Evolutionary conservation across 2,797 vertebrate genomes (phyloP), one percentile per base, ranked within the genome.

Genomic region (Gymnoscopelus braueri): DNA sequence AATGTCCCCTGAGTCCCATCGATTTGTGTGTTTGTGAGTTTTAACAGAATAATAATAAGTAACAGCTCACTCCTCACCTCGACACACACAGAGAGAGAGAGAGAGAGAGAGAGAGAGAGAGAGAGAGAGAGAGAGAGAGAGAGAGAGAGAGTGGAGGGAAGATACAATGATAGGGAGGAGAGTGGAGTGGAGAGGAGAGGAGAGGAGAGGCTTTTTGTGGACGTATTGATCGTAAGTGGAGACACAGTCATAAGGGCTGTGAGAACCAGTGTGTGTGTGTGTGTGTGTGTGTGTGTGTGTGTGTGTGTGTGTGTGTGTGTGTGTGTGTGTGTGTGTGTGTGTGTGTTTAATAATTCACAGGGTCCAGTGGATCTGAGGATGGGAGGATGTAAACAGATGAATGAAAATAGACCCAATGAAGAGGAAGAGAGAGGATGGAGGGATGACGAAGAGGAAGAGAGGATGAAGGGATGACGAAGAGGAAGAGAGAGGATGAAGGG

Each of bases 201-300:
- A 71, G 62, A 67, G 55, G 47, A 77, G 65, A 79, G 23, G 71
- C 74, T 85, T 83, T 85, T 79, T 84, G 81, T 76, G 81, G 81
- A 73, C 2, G 0, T 77, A 87, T 87, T 60, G 81, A 87, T 85
- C 64, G 71, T 55, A 84, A 78, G 64, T 68, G 75, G 73, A 87
- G 79, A 80, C 67, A 55, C 58, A 60, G 49, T 71, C 3, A 15
- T 51, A 51, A 51, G 50, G 50, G 50, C 14, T 51, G 50, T n/a
- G 49, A 13, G 49, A 13, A 6, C 1, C 11, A 3, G 49, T 14
- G 49, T 51, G 49, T 51, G 49, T 12, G 13, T 51, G 49, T 12
- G 49, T n/a, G 49, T 12, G 49, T n/a, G 49, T 14, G 49, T 51
- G 49, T 14, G 49, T 51, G 49, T 14, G 49, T n/a, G 49, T 64